These are phyloP conservation scores for Hypomesus transpacificus DNA, from an alignment of 2,113 vertebrate genomes.

Conservation along the genomic window DNA sequence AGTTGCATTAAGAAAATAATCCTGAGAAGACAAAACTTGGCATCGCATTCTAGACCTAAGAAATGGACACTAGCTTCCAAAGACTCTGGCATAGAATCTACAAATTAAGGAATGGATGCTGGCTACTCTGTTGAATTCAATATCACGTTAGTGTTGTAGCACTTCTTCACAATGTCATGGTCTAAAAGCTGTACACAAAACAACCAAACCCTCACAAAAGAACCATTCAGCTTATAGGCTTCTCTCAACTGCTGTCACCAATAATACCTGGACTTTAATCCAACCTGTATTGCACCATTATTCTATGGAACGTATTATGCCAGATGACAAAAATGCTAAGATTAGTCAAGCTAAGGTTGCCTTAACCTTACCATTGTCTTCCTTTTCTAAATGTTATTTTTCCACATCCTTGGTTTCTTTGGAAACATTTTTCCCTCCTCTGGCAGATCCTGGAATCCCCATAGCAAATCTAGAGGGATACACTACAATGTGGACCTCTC, in stretches of 20 bases:
- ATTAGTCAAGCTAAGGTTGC: no score
- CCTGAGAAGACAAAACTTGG: constrained; percentile 27
- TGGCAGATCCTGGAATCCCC: background rate
- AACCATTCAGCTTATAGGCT: background rate
- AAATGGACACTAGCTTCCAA: constrained; percentile 30
- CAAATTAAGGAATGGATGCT: constrained; percentile 48
- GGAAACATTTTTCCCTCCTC: background rate
- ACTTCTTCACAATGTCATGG: constrained; percentile 34
- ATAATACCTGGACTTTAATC: no score
- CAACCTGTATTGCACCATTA: no score
- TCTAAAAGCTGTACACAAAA: background rate
- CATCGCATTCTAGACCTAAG: constrained; percentile 8
- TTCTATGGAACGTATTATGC: no score
- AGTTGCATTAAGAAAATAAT: constrained; percentile 46
- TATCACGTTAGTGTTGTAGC: constrained; percentile 32
- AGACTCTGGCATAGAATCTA: constrained; percentile 32
- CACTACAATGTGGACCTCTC: background rate
- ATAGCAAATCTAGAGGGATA: background rate
- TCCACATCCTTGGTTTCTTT: no score
- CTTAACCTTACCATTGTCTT: no score
- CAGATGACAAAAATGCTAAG: no score
- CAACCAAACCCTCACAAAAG: background rate
- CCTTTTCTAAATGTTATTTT: no score
- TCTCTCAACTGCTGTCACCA: no score
- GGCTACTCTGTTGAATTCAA: constrained; percentile 38